Conservation (phyloP, 2,797 vertebrate genomes). For the Threskiornis aethiopicus region DNA sequence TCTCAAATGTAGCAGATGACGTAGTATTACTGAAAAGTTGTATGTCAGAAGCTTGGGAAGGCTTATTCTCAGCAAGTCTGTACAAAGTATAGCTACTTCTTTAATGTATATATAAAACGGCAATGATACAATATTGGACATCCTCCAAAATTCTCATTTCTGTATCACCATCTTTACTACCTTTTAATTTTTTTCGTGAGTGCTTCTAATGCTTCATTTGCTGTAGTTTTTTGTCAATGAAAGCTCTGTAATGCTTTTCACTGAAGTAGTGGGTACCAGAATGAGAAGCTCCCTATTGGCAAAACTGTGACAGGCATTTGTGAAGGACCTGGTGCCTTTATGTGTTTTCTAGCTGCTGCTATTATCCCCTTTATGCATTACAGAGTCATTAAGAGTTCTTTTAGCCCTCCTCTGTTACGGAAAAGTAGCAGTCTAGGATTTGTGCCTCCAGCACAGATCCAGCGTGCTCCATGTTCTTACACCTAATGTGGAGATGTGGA, state of each 20-base stretch:
- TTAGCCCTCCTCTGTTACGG: neutral
- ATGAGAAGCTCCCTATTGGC: no score
- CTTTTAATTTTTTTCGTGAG: no score
- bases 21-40: neutral
- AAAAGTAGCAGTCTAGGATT: neutral
- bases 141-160: neutral
- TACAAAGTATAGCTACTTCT: neutral
- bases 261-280: no score
- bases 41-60: neutral
- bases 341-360: neutral
- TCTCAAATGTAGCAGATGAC: neutral
- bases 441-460: neutral
- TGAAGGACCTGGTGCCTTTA: neutral
- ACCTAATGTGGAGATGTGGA: neutral
- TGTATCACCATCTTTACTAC: neutral
- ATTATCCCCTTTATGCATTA: neutral
- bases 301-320: neutral
- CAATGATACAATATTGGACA: neutral
- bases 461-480: neutral
- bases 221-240: no score
- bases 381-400: neutral
- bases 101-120: neutral
- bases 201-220: no score
- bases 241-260: no score
- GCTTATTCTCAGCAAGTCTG: neutral